A percentile compares a stretch with the other conserved stretches of the same genome.
Conservation (phyloP, 2,113 vertebrate species). For the Nymphicus hollandicus region DNA sequence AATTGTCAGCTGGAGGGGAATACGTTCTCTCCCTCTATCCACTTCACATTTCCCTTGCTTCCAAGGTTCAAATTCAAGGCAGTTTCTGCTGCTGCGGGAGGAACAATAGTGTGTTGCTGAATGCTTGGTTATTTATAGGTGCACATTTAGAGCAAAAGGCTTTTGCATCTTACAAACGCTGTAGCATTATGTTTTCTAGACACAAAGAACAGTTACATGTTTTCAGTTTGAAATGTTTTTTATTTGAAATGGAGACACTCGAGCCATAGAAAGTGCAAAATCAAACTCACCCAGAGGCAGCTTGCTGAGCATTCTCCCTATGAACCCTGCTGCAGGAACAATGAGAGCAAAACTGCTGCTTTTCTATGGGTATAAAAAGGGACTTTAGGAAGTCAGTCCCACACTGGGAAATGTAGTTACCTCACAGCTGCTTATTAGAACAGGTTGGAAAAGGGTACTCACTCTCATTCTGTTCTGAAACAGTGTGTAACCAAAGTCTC, state of each 20-base stretch:
- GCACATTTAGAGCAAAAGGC: not conserved
- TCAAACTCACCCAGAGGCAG: not conserved
- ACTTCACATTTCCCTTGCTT: slow-evolving; percentile 23
- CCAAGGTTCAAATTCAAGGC: not conserved
- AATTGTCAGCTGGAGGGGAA: slow-evolving; percentile 26
- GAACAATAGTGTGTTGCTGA: not conserved
- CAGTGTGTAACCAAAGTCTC: not conserved
- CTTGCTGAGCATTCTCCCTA: not conserved
- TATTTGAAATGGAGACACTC: not conserved
- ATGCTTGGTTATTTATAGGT: not conserved
- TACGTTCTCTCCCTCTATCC: not conserved
- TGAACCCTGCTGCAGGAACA: not conserved
- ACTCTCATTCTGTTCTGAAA: not conserved
- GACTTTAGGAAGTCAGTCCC: not conserved
- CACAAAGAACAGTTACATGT: not conserved
- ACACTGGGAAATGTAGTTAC: not conserved
- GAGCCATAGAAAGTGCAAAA: not conserved
- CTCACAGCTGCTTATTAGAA: not conserved
- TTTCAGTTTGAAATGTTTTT: not conserved
- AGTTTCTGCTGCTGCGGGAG: not conserved
- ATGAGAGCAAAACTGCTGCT: not conserved
- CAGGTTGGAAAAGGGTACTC: not conserved
- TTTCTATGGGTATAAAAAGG: not conserved
- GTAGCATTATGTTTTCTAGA: not conserved
- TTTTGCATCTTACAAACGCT: not conserved